phyloP scores from a whole-genome alignment of 2,113 vertebrate species.

The Apodemus sylvaticus region DNA sequence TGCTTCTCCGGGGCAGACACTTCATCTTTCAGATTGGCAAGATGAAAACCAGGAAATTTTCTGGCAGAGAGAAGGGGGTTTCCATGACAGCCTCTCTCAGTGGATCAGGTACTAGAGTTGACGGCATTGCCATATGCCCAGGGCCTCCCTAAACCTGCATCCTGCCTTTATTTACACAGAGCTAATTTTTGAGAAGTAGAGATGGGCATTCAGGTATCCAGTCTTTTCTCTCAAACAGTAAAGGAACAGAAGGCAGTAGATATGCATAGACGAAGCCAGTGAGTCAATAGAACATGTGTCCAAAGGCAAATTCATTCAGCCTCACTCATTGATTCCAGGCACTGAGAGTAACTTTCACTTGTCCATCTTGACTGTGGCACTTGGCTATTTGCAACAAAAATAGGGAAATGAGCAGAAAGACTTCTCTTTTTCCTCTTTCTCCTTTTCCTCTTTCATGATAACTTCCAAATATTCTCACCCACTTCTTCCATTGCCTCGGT shows the following conservation, averaged over 20 bases:
- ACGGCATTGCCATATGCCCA: neutral
- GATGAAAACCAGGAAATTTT: neutral
- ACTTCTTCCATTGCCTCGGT: neutral
- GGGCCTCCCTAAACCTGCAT: neutral
- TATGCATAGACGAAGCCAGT: neutral
- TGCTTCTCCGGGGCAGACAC: neutral
- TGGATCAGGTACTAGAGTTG: neutral
- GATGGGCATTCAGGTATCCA: neutral
- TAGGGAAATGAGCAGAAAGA: neutral
- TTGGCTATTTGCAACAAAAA: neutral
- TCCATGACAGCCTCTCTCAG: neutral
- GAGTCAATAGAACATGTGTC: neutral
- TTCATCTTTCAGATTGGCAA: conserved; percentile 14
- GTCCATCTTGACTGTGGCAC: neutral
- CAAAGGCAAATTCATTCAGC: conserved; percentile 8
- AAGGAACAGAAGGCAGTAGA: neutral
- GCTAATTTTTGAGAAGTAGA: neutral
- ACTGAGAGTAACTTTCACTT: neutral
- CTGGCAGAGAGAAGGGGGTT: neutral
- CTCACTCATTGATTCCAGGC: neutral
- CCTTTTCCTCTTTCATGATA: neutral
- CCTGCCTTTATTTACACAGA: neutral
- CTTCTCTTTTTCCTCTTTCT: neutral
- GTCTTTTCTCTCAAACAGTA: neutral
- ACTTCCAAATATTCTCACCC: neutral